phyloP scores from a whole-genome alignment of 92 coral and sea anemone genomes.

The Muricea muricata region DNA sequence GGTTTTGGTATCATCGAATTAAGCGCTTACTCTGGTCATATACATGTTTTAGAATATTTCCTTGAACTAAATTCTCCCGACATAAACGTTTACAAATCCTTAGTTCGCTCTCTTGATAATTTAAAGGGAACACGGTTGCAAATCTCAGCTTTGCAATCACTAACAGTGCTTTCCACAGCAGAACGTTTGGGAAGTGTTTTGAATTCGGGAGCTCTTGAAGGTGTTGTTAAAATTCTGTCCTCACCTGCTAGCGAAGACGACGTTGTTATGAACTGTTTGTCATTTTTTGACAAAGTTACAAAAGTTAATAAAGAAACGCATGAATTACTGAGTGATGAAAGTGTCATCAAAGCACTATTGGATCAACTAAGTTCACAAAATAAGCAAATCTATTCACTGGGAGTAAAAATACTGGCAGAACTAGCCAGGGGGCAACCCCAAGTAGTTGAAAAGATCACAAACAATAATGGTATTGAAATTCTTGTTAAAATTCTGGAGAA shows the following conservation, averaged over 20 bases:
- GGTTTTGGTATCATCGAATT: conserved; percentile 79
- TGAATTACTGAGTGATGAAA: conserved; percentile 56
- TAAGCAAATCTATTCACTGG: conserved; percentile 74
- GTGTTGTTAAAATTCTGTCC: conserved; percentile 67
- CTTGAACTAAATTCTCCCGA: conserved; percentile 72
- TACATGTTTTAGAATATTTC: conserved; percentile 77
- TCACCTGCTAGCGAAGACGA: conserved; percentile 75
- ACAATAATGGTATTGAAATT: conserved; percentile 83
- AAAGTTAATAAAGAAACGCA: conserved; percentile 53
- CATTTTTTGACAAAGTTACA: conserved; percentile 73
- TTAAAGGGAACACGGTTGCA: conserved; percentile 61
- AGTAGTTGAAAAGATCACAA: conserved; percentile 74
- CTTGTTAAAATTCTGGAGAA: conserved; percentile 72
- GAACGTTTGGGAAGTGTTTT: conserved; percentile 70
- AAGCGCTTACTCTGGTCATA: conserved; percentile 75
- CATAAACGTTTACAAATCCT: conserved; percentile 77
- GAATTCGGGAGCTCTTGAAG: conserved; percentile 71
- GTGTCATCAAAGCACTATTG: conserved; percentile 72
- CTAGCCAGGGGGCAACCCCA: conserved; percentile 64
- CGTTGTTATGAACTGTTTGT: conserved; percentile 67
- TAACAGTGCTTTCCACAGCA: conserved; percentile 76
- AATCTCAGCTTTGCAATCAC: conserved; percentile 74
- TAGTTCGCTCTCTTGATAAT: conserved; percentile 69
- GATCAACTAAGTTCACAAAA: conserved; percentile 65
- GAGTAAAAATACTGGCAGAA: conserved; percentile 76